Conservation (phyloP, 2,888 invertebrate species). For the Caenorhabditis sulstoni region DNA sequence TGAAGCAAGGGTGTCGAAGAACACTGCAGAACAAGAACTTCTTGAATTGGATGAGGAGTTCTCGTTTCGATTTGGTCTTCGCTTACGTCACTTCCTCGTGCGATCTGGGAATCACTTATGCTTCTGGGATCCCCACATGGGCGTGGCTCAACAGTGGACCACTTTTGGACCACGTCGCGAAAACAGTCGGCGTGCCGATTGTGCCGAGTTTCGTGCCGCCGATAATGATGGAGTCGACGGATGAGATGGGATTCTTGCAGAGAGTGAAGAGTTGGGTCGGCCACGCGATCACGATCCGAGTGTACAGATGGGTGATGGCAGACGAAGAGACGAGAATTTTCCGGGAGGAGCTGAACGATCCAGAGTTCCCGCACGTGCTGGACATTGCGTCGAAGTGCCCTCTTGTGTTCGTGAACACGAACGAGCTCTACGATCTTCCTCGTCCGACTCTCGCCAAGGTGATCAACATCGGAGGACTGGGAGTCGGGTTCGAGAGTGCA, state of each 20-base stretch:
- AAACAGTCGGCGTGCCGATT: conserved; percentile 63
- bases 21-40: conserved; percentile 49
- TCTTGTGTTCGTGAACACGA: conserved; percentile 66
- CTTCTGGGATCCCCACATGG: conserved; percentile 70
- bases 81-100: conserved; percentile 69
- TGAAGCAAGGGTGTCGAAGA: conserved; percentile 6
- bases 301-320: conserved; percentile 8
- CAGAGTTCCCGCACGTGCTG: conserved; percentile 67
- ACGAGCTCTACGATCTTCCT: conserved; percentile 69
- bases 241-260: background rate
- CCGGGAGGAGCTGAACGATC: conserved; percentile 57
- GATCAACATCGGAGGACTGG: conserved; percentile 71
- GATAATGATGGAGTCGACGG: conserved; percentile 41
- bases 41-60: conserved; percentile 52
- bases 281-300: background rate
- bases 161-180: conserved; percentile 69
- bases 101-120: conserved; percentile 69
- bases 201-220: conserved; percentile 69
- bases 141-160: conserved; percentile 72
- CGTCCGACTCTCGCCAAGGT: conserved; percentile 68
- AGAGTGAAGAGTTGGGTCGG: background rate
- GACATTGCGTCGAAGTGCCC: conserved; percentile 56
- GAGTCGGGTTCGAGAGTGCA: conserved; percentile 60
- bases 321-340: conserved; percentile 61
- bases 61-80: conserved; percentile 72